Conservation (phyloP, 2,888 invertebrate genomes). For the Perizoma flavofasciatum region DNA sequence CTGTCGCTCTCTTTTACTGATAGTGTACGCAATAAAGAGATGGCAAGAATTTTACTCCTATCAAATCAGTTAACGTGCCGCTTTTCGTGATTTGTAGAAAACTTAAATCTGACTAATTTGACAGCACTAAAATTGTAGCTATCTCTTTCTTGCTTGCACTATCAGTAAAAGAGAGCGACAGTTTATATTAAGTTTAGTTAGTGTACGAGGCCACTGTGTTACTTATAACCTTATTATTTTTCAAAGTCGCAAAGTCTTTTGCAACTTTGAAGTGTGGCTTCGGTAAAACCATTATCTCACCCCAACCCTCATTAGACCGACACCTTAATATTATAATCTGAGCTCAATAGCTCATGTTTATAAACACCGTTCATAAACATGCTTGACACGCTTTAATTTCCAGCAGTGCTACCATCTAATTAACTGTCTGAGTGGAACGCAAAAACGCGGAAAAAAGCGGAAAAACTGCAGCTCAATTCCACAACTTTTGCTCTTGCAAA, state of each 20-base stretch:
- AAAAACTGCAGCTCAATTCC: slow-evolving; percentile 31
- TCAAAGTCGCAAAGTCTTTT: neutral
- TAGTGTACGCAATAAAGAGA: too few relatives aligned
- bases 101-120: too few relatives aligned
- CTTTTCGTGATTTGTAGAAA: too few relatives aligned
- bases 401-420: slow-evolving; percentile 25
- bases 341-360: slow-evolving; percentile 10
- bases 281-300: slow-evolving; percentile 1
- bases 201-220: too few relatives aligned
- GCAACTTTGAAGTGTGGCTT: slow-evolving; percentile 7
- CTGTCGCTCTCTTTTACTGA: too few relatives aligned
- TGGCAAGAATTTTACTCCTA: too few relatives aligned
- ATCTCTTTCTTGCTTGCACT: too few relatives aligned
- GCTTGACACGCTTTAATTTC: slow-evolving; percentile 27
- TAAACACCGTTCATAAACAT: slow-evolving; percentile 17
- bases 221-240: neutral
- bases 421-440: slow-evolving; percentile 34
- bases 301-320: slow-evolving; percentile 15
- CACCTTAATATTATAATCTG: slow-evolving; percentile 8
- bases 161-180: too few relatives aligned
- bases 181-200: too few relatives aligned
- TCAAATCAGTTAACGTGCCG: too few relatives aligned
- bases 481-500: slow-evolving; percentile 26
- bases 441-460: slow-evolving; percentile 25
- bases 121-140: too few relatives aligned